A percentile compares a stretch with the other conserved stretches of the same genome.
Conservation (phyloP, 2,113 vertebrate genomes). For the Centrocercus urophasianus region DNA sequence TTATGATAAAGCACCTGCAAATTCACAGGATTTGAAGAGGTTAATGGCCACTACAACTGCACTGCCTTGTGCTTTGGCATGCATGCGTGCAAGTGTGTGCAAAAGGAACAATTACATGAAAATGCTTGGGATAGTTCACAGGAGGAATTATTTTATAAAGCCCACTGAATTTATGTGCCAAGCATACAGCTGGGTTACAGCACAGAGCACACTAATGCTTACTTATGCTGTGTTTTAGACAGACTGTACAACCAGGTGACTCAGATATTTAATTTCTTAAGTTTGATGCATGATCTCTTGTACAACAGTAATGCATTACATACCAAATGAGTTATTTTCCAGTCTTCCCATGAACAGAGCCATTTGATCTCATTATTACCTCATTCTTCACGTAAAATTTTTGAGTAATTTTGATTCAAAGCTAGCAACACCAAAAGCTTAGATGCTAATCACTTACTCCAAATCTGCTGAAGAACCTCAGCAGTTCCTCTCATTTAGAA, state of each 20-base stretch:
- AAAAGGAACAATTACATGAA: neutral
- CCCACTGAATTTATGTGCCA: accelerated
- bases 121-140: neutral
- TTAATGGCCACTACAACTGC: neutral
- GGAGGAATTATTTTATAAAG: neutral
- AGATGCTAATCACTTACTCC: neutral
- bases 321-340: neutral
- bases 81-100: too few species aligned
- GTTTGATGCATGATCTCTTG: neutral
- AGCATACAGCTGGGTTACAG: neutral
- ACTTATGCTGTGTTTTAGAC: neutral
- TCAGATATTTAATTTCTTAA: neutral
- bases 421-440: neutral
- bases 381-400: neutral
- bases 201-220: neutral
- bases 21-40: neutral
- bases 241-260: neutral
- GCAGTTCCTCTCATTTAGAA: slow-evolving; percentile 23
- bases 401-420: neutral
- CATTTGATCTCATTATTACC: neutral
- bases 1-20: neutral
- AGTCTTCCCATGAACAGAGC: neutral
- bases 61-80: accelerated
- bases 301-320: neutral
- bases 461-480: neutral